Conservation (phyloP, 2,888 invertebrate species). For the Cerastis leucographa region DNA sequence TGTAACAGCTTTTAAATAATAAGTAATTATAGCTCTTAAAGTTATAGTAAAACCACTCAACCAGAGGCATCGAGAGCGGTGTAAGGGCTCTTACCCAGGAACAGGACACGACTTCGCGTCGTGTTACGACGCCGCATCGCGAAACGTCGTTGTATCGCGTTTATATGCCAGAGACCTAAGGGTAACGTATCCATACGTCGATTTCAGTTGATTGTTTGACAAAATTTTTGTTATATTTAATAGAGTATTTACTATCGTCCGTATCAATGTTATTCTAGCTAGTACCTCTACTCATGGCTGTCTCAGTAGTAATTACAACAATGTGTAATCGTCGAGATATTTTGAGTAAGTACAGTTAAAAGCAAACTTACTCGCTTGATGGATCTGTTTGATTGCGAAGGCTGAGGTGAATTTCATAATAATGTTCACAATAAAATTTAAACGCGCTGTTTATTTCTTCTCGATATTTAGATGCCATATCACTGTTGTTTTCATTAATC, state of each 20-base stretch:
- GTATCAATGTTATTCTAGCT: background rate
- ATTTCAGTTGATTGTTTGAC: no score
- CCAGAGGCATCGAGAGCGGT: no score
- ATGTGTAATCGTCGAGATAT: background rate
- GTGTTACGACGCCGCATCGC: no score
- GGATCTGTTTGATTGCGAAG: background rate
- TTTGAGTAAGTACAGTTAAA: background rate
- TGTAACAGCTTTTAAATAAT: no score
- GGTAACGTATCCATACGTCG: no score
- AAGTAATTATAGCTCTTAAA: no score
- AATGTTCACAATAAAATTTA: background rate
- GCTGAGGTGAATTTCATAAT: background rate
- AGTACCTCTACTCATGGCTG: background rate
- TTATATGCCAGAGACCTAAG: no score
- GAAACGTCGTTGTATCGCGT: no score
- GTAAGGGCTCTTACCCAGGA: no score
- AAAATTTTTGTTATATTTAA: no score
- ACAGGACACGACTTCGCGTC: no score
- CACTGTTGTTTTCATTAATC: background rate
- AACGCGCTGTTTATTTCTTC: rapidly evolving
- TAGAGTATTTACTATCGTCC: background rate
- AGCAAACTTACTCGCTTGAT: background rate
- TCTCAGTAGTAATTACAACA: background rate
- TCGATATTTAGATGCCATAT: background rate
- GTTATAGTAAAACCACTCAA: no score